Conservation (phyloP, 2,888 invertebrate genomes). For the Lathronympha strigana region DNA sequence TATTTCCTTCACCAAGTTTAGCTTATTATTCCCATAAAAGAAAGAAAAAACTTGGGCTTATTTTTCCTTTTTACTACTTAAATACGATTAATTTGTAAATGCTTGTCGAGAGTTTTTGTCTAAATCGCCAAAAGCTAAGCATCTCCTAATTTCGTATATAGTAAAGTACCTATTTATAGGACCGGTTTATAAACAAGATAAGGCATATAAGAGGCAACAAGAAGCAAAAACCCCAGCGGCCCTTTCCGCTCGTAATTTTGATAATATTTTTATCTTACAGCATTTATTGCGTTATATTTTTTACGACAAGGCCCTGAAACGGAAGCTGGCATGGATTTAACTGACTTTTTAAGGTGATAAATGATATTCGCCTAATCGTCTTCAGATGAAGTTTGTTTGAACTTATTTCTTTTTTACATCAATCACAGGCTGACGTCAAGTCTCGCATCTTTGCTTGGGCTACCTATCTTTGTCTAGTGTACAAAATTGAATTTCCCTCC, state of each 20-base stretch:
- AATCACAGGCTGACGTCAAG: not conserved
- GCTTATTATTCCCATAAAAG: too few species aligned
- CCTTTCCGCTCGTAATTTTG: slow-evolving; percentile 63
- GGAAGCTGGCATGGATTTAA: slow-evolving; percentile 46
- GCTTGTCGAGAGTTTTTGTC: too few species aligned
- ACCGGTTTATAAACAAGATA: slow-evolving; percentile 57
- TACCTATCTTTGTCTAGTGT: not conserved
- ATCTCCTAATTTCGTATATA: slow-evolving; percentile 32
- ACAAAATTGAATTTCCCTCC: too few species aligned
- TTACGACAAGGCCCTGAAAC: slow-evolving; percentile 57
- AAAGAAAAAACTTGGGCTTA: too few species aligned
- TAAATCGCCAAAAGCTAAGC: not conserved
- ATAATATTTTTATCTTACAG: slow-evolving; percentile 68
- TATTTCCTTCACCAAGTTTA: too few species aligned
- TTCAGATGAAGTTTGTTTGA: slow-evolving; percentile 4
- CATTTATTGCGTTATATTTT: slow-evolving; percentile 68
- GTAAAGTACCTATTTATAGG: slow-evolving; percentile 49
- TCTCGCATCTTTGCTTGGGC: not conserved
- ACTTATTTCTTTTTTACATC: slow-evolving; percentile 19
- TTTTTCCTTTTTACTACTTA: too few species aligned
- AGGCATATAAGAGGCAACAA: slow-evolving; percentile 54
- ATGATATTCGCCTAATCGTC: slow-evolving; percentile 44
- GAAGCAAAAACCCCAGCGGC: slow-evolving; percentile 58
- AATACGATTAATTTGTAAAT: too few species aligned
- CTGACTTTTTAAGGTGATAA: slow-evolving; percentile 55